These are phyloP conservation scores for Phaetusa simplex DNA, from an alignment of 2,113 vertebrate genomes.

Conservation along the genomic window DNA sequence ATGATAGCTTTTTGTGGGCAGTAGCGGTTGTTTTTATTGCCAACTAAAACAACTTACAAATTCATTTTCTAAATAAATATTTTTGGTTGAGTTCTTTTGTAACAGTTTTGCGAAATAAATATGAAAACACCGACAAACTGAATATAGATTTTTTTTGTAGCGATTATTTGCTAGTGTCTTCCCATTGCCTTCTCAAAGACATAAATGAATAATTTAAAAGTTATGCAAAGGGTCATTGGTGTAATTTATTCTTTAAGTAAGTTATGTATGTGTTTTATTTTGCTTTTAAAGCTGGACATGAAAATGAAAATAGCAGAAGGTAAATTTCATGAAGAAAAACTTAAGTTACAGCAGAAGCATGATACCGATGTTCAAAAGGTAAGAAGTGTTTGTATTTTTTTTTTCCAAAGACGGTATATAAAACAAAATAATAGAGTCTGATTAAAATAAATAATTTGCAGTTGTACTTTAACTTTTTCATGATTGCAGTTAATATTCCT, in stretches of 20 bases:
- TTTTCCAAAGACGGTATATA: not conserved
- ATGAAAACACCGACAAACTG: not conserved
- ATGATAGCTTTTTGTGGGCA: not conserved
- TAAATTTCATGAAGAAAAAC: conserved; percentile 90
- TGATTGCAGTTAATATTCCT: not conserved
- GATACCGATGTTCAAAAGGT: conserved; percentile 93
- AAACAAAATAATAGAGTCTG: not conserved
- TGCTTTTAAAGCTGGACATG: conserved; percentile 80
- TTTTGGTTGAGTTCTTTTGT: not conserved
- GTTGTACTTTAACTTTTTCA: not conserved
- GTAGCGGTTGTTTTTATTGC: not conserved
- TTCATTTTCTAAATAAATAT: not conserved
- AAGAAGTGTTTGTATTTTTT: not conserved
- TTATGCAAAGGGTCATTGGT: not conserved
- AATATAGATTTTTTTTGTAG: not conserved
- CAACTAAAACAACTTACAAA: conserved; percentile 1
- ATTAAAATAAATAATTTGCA: not conserved
- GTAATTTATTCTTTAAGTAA: not conserved
- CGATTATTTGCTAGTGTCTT: not conserved
- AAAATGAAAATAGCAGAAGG: conserved; percentile 88
- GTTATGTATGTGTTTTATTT: not conserved
- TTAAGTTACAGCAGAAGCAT: conserved; percentile 90
- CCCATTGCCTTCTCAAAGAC: not conserved
- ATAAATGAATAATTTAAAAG: not conserved
- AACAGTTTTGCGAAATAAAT: not conserved